Evolutionary conservation across 2,797 vertebrate genomes (phyloP), one percentile per base, ranked within the genome.

Genomic region (Luscinia luscinia): DNA sequence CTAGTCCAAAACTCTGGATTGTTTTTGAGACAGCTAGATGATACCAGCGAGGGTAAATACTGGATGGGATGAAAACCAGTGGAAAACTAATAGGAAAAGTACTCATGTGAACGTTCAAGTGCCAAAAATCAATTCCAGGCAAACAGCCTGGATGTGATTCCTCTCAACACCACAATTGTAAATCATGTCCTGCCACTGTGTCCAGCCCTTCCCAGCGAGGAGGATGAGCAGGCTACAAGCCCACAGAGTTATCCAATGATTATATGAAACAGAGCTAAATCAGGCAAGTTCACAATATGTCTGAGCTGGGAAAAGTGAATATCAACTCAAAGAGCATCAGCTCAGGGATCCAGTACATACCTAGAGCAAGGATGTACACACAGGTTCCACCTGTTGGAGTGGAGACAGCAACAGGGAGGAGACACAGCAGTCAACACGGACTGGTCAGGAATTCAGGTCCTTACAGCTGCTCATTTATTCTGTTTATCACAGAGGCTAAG

Each of bases 121-220:
- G 36, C 27, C 57, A 48, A 59, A 92, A 84, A 55, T 9, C 9
- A 63, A 45, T 45, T 52, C n/a, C n/a, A 89, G 7, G 7, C 2
- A 46, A 48, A 82, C 3, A 6, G 0, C 43, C 36, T 76, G 70
- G 11, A 11, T 66, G 16, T 21, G 26, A 70, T 46, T 80, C 68
- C 12, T 54, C 30, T 63, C 1, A 0, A 26, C 15, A 38, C 2
- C 40, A 8, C 9, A 15, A 4, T 0, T 74, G 16, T n/a, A 21
- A 6, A 43, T n/a, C 15, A 3, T 21, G n/a, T 59, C n/a, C 48
- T 43, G 20, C n/a, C n/a, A 12, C 4, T 15, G 17, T 9, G 15
- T 16, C 13, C 32, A 75, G 0, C 5, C 8, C 61, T 78, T n/a
- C 30, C 46, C 28, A 51, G 30, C 8, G 27, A 62, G 77, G 11